phyloP scores from a whole-genome alignment of 2,888 invertebrate genomes.

The Hylaea fasciaria region DNA sequence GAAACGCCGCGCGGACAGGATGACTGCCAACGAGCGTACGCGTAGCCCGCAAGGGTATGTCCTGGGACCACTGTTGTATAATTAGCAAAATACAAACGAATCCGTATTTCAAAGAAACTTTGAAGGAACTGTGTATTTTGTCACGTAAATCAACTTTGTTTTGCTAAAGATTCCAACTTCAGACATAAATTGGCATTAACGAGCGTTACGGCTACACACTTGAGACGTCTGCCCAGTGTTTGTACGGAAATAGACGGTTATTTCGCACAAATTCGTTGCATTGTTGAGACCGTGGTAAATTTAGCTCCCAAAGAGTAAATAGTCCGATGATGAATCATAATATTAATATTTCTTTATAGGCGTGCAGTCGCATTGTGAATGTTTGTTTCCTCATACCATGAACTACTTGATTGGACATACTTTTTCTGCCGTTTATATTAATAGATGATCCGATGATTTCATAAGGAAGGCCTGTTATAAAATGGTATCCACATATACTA shows the following conservation, averaged over 20 bases:
- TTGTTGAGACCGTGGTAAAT: constrained; percentile 32
- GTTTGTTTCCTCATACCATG: constrained; percentile 41
- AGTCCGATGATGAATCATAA: constrained; percentile 50
- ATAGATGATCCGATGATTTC: constrained; percentile 1
- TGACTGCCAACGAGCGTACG: constrained; percentile 71
- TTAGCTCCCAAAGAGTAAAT: constrained; percentile 49
- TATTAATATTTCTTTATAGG: constrained; percentile 31
- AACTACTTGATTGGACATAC: not conserved
- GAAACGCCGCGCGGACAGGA: constrained; percentile 76
- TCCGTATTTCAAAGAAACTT: not conserved
- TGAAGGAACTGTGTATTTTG: too few species aligned
- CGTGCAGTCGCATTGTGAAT: constrained; percentile 24
- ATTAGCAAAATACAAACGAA: not conserved
- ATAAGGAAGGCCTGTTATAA: not conserved
- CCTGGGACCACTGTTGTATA: constrained; percentile 26
- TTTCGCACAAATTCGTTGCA: constrained; percentile 42
- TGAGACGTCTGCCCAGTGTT: constrained; percentile 48
- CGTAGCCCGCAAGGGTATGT: constrained; percentile 78
- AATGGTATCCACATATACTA: not conserved
- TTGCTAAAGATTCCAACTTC: constrained; percentile 24
- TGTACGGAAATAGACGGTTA: constrained; percentile 52
- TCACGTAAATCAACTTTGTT: constrained; percentile 15
- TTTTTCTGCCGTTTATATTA: constrained; percentile 10
- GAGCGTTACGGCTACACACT: constrained; percentile 30
- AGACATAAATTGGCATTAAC: constrained; percentile 27